Conservation (phyloP, 1,140 invertebrate species). For the Drosophila insularis region DNA sequence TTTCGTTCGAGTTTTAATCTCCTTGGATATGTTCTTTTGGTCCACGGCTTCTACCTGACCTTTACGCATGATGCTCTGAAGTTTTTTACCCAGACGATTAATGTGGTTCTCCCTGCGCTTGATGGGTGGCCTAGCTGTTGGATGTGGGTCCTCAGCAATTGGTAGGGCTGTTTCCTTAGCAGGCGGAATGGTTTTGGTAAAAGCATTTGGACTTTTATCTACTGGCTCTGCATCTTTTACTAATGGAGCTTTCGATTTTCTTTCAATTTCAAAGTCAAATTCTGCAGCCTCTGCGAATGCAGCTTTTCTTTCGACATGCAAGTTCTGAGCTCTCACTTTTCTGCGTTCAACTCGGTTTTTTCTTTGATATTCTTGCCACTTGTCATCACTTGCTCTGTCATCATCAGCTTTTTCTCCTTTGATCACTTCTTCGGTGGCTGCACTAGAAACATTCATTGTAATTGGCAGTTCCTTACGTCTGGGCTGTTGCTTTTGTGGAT, state of each 20-base stretch:
- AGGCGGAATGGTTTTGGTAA: too few species aligned
- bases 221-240: background rate
- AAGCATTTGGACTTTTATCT: background rate
- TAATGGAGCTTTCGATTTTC: background rate
- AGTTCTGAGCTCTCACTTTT: background rate
- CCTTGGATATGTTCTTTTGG: background rate
- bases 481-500: background rate
- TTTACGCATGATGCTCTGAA: conserved; percentile 8
- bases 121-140: background rate
- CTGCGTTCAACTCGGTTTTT: too few species aligned
- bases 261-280: background rate
- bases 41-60: conserved; percentile 3
- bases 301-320: background rate
- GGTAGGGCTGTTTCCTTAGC: background rate
- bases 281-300: background rate
- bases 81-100: background rate
- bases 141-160: background rate
- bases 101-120: background rate
- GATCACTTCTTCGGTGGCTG: background rate
- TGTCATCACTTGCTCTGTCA: background rate
- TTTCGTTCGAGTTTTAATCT: background rate
- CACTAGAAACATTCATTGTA: background rate
- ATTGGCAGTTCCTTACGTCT: background rate
- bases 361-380: background rate
- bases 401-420: too few species aligned